Evolutionary conservation across 2,113 vertebrate species (phyloP).

Genomic region (Brachirus orientalis): DNA sequence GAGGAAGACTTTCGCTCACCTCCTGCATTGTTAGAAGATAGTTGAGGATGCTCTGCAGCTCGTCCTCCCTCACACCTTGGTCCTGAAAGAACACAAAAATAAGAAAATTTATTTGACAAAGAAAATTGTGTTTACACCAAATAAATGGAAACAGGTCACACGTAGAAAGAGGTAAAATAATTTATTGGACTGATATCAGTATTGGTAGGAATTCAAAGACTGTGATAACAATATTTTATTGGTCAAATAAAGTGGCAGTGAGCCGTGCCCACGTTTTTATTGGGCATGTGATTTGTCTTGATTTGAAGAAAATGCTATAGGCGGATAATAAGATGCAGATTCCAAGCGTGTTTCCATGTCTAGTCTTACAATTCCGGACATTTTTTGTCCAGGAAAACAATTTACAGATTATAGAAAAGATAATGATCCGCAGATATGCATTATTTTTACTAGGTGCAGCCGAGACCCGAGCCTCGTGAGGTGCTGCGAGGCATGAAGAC

Average conservation of each 20-base stretch:
- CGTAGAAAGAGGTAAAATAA: neutral
- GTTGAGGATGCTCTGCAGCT: slow-evolving; percentile 97
- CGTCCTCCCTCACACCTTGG: slow-evolving; percentile 97
- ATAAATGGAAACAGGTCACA: neutral
- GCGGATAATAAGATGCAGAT: neutral
- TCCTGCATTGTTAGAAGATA: slow-evolving; percentile 96
- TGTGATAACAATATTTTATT: no score
- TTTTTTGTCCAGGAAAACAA: neutral
- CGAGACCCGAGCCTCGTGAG: slow-evolving; percentile 9
- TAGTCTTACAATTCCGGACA: neutral
- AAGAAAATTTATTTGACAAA: neutral
- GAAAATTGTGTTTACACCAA: neutral
- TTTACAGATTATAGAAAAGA: neutral
- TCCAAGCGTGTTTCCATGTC: neutral
- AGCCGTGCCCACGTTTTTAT: no score
- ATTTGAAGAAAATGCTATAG: neutral
- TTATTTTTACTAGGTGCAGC: slow-evolving; percentile 15
- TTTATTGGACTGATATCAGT: no score
- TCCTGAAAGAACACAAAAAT: slow-evolving; percentile 80
- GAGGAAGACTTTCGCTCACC: slow-evolving; percentile 76
- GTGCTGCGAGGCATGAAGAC: slow-evolving; percentile 35
- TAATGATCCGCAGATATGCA: slow-evolving; percentile 33
- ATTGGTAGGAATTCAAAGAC: no score
- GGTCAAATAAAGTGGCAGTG: no score
- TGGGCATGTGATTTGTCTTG: no score